A percentile compares a stretch with the other conserved stretches of the same genome.
Conservation (phyloP, 1,140 invertebrate genomes). For the Cecropterus lyciades region DNA sequence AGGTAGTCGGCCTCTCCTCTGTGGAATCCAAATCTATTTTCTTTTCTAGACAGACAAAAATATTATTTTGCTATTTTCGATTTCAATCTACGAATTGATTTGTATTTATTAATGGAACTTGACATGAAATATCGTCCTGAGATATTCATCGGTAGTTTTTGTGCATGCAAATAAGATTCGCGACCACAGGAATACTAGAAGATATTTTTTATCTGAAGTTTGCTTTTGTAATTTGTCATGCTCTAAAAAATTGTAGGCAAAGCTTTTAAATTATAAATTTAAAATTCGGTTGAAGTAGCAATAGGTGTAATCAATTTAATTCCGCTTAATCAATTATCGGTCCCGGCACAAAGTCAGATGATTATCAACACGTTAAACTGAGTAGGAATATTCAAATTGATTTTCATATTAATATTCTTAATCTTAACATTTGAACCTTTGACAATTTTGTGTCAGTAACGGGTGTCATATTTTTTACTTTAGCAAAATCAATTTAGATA, state of each 20-base stretch:
- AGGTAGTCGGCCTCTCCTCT: conserved; percentile 1
- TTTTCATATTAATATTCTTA: conserved; percentile 12
- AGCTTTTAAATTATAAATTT: conserved; percentile 1
- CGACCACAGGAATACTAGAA: conserved; percentile 18
- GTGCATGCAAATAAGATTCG: conserved; percentile 19
- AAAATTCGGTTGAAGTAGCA: conserved; percentile 20
- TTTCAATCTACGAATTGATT: conserved; percentile 16
- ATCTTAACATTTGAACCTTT: conserved; percentile 7
- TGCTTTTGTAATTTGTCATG: conserved; percentile 15
- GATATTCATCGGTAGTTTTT: conserved; percentile 22
- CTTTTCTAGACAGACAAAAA: not conserved
- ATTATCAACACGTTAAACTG: conserved; percentile 13
- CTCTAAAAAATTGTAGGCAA: conserved; percentile 20
- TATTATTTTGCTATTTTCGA: conserved; percentile 13
- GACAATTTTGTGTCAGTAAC: not conserved
- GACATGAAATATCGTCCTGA: conserved; percentile 18
- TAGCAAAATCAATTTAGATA: not conserved
- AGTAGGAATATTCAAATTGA: conserved; percentile 15
- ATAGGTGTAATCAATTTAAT: conserved; percentile 23
- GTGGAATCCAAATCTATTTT: conserved; percentile 16
- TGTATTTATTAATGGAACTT: not conserved
- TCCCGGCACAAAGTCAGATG: conserved; percentile 1
- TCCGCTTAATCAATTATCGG: conserved; percentile 16
- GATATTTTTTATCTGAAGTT: conserved; percentile 16
- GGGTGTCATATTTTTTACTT: conserved; percentile 1